phyloP scores from a whole-genome alignment of 2,113 vertebrate genomes.

The Crotalus helleri region DNA sequence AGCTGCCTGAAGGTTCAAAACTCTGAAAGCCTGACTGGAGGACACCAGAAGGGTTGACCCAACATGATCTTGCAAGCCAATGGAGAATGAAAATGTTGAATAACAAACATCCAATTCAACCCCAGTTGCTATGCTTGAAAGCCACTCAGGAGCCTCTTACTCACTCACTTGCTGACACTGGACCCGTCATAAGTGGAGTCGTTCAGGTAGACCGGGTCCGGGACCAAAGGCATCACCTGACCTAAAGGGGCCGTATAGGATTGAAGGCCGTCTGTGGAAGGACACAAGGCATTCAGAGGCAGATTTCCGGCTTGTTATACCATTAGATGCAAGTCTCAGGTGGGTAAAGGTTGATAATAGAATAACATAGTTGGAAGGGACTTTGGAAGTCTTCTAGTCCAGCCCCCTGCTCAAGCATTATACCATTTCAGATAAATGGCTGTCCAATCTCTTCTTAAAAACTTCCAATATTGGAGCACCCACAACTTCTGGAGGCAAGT shows the following conservation, averaged over 20 bases:
- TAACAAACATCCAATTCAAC: not conserved
- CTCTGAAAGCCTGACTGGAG: not conserved
- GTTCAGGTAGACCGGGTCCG: conserved; percentile 77
- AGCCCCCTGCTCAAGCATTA: no score
- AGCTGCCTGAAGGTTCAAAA: not conserved
- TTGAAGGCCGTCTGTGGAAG: conserved; percentile 77
- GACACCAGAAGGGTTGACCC: no score
- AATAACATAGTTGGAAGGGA: no score
- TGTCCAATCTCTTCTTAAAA: no score
- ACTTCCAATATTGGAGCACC: no score
- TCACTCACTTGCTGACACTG: conserved; percentile 76
- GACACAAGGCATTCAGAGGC: rapidly evolving
- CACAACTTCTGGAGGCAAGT: no score
- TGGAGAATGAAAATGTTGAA: not conserved
- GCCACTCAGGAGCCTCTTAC: not conserved
- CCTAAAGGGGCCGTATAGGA: conserved; percentile 85
- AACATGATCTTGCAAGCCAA: no score
- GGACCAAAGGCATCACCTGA: conserved; percentile 81
- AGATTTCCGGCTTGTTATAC: not conserved
- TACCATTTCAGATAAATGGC: no score
- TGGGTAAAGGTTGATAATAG: no score
- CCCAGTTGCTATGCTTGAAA: not conserved
- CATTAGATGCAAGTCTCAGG: not conserved
- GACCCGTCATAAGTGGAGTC: conserved; percentile 92
- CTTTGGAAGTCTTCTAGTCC: no score